Percentiles rank a stretch among this genome's conserved stretches.
Evolutionary conservation across 2,888 invertebrate species (phyloP).

Genomic region (Suillia variegata): DNA sequence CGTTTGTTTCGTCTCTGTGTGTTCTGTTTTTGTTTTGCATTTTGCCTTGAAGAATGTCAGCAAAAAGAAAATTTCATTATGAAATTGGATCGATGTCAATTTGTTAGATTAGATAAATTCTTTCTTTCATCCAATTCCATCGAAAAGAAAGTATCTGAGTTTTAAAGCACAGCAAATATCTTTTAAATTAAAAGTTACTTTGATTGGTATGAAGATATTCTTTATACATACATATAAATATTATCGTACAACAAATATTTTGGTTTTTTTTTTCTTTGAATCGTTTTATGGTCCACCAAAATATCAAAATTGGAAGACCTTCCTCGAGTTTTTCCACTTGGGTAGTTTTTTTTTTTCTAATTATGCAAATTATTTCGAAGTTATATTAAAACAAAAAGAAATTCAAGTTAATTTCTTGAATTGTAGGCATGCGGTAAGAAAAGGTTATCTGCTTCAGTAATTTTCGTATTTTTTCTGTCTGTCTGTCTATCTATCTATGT

Average conservation of each 20-base stretch:
- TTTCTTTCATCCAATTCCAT: slow-evolving; percentile 15
- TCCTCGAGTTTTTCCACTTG: slow-evolving; percentile 16
- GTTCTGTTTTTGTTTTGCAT: slow-evolving; percentile 37
- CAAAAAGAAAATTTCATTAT: slow-evolving; percentile 55
- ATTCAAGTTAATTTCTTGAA: not conserved
- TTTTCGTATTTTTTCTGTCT: slow-evolving; percentile 15
- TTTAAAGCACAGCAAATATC: too few species aligned
- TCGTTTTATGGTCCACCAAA: too few species aligned
- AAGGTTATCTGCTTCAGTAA: slow-evolving; percentile 32
- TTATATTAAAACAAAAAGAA: not conserved
- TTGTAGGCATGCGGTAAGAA: slow-evolving; percentile 21
- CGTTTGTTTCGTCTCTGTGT: slow-evolving; percentile 5
- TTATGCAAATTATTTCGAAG: slow-evolving; percentile 13
- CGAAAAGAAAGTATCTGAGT: too few species aligned
- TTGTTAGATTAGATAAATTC: slow-evolving; percentile 45
- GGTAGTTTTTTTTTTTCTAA: slow-evolving; percentile 1
- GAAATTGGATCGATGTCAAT: slow-evolving; percentile 61
- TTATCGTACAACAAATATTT: too few species aligned
- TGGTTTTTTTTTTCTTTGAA: too few species aligned
- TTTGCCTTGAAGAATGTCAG: slow-evolving; percentile 41
- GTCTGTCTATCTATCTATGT: too few species aligned
- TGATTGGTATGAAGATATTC: too few species aligned
- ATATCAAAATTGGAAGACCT: too few species aligned
- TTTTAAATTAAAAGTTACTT: too few species aligned
- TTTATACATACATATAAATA: too few species aligned